Evolutionary conservation across 1,140 invertebrate species (phyloP).

Genomic region (Bombus polaris): DNA sequence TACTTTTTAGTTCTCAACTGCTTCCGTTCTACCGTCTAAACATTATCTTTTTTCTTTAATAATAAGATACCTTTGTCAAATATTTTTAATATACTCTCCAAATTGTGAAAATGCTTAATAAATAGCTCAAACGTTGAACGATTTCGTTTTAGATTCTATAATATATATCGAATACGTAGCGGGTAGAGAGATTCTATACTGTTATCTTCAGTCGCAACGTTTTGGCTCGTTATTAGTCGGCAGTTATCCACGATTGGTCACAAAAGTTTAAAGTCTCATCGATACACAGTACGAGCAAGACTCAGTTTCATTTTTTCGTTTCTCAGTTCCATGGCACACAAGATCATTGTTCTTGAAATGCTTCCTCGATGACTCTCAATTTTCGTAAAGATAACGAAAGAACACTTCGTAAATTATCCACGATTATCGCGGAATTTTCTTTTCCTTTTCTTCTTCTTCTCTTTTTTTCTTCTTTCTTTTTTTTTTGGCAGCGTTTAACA

Average conservation of each 20-base stretch:
- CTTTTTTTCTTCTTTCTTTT: neutral
- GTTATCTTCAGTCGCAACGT: slow-evolving; percentile 43
- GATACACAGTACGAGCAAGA: slow-evolving; percentile 28
- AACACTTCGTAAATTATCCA: slow-evolving; percentile 22
- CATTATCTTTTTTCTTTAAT: neutral
- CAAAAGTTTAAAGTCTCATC: slow-evolving; percentile 38
- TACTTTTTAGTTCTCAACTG: slow-evolving; percentile 53
- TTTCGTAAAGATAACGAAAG: slow-evolving; percentile 16
- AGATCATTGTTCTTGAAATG: slow-evolving; percentile 48
- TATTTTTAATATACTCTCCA: slow-evolving; percentile 55
- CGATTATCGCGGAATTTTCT: slow-evolving; percentile 11
- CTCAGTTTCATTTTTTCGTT: neutral
- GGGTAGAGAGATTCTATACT: slow-evolving; percentile 35
- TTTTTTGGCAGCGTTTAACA: slow-evolving; percentile 61
- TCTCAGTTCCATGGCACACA: slow-evolving; percentile 54
- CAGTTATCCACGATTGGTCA: slow-evolving; percentile 65
- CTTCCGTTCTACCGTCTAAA: slow-evolving; percentile 57
- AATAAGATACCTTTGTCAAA: slow-evolving; percentile 49
- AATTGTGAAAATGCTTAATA: slow-evolving; percentile 60
- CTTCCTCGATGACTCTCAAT: slow-evolving; percentile 28
- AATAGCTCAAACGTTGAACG: slow-evolving; percentile 47
- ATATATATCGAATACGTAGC: slow-evolving; percentile 49
- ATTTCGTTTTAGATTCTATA: slow-evolving; percentile 42
- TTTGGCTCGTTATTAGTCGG: slow-evolving; percentile 47
- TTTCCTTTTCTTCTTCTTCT: neutral